Conservation (phyloP, 2,888 invertebrate genomes). For the Apantesis nais region DNA sequence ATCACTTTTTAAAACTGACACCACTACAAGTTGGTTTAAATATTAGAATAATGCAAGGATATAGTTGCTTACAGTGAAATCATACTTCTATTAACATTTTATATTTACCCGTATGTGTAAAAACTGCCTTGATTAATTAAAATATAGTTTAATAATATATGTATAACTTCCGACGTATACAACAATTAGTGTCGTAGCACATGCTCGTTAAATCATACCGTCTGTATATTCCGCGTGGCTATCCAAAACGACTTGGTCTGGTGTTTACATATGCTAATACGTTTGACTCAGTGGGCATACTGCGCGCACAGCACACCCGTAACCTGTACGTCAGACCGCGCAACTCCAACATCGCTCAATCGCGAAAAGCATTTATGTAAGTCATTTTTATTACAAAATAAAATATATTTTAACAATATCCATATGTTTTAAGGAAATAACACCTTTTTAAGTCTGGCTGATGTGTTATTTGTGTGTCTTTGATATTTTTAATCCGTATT, state of each 20-base stretch:
- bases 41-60: not conserved
- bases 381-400: conserved; percentile 20
- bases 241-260: conserved; percentile 32
- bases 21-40: not conserved
- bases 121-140: not conserved
- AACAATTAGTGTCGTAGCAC: not conserved
- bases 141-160: not conserved
- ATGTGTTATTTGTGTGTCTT: not conserved
- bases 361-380: conserved; percentile 31
- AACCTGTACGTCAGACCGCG: conserved; percentile 13
- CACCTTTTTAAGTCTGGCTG: not conserved
- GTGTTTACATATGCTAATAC: conserved; percentile 52
- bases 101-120: not conserved
- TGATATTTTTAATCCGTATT: conserved; percentile 5
- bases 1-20: not conserved
- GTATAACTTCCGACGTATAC: not conserved
- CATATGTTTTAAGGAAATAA: not conserved
- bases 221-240: conserved; percentile 23
- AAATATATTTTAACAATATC: not conserved
- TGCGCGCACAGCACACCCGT: conserved; percentile 27
- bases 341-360: conserved; percentile 18
- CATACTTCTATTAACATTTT: not conserved
- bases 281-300: conserved; percentile 27
- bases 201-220: not conserved
- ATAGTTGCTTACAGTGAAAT: not conserved